Conservation (phyloP, 1,140 invertebrate genomes). For the Drosophila navojoa region DNA sequence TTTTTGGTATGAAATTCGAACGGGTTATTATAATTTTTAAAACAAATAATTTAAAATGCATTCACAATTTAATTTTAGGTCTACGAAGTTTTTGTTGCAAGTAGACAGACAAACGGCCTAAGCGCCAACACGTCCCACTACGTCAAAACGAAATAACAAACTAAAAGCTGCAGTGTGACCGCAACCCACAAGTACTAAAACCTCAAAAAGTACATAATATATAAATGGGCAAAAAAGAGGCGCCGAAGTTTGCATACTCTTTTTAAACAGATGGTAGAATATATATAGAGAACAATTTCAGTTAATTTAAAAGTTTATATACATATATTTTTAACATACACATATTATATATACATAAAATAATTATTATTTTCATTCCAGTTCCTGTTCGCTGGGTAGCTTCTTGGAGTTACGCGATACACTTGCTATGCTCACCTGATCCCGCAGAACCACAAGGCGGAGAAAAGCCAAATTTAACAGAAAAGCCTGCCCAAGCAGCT, state of each 20-base stretch:
- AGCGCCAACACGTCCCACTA: background rate
- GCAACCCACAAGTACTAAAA: conserved; percentile 13
- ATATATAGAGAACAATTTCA: background rate
- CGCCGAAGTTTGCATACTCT: conserved; percentile 21
- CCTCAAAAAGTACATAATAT: background rate
- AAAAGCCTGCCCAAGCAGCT: conserved; percentile 73
- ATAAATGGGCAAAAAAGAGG: too few species aligned
- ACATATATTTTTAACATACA: background rate
- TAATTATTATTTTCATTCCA: background rate
- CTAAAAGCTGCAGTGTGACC: conserved; percentile 44
- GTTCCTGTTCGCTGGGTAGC: conserved; percentile 19
- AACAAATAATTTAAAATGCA: conserved; percentile 8
- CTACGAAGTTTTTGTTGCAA: conserved; percentile 22
- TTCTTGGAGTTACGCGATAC: conserved; percentile 53
- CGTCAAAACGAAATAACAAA: conserved; percentile 9
- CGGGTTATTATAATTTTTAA: background rate
- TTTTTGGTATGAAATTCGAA: conserved; percentile 1
- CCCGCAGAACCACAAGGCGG: conserved; percentile 65
- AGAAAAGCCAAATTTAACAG: conserved; percentile 74
- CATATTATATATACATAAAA: background rate
- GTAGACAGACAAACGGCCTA: background rate
- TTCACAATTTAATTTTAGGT: conserved; percentile 11
- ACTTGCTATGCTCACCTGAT: conserved; percentile 49
- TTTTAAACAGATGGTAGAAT: background rate
- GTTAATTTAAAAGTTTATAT: background rate